A percentile compares a stretch with the other conserved stretches of the same genome.
These are phyloP conservation scores for Euwallacea similis DNA, from an alignment of 1,140 invertebrate species.

Conservation along the genomic window DNA sequence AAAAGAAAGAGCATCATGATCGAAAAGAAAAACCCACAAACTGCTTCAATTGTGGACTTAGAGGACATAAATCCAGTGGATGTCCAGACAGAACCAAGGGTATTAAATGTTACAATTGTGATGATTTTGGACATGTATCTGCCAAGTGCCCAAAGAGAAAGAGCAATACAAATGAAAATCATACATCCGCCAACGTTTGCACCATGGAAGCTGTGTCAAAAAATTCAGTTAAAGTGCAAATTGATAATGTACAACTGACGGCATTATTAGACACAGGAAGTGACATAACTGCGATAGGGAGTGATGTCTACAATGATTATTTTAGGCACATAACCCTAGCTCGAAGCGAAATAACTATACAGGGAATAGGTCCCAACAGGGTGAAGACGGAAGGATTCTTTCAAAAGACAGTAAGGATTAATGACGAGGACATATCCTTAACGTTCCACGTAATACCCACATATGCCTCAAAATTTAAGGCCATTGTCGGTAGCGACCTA, in stretches of 20 bases:
- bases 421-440: slow-evolving; percentile 21
- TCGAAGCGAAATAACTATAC: background rate
- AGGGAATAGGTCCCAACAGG: slow-evolving; percentile 21
- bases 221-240: slow-evolving; percentile 7
- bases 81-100: slow-evolving; percentile 21
- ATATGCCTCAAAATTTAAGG: slow-evolving; percentile 8
- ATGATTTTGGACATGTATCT: slow-evolving; percentile 20
- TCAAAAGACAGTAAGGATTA: slow-evolving; percentile 17
- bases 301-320: slow-evolving; percentile 7
- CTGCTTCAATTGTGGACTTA: slow-evolving; percentile 30
- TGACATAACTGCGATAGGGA: slow-evolving; percentile 23
- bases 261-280: slow-evolving; percentile 23
- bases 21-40: slow-evolving; percentile 5
- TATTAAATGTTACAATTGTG: slow-evolving; percentile 26
- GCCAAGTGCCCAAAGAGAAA: slow-evolving; percentile 4
- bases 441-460: slow-evolving; percentile 16
- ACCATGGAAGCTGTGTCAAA: background rate
- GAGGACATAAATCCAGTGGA: slow-evolving; percentile 16
- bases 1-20: background rate
- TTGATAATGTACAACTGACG: slow-evolving; percentile 1
- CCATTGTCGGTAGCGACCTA: slow-evolving; percentile 20
- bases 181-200: background rate
- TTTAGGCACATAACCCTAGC: slow-evolving; percentile 16
- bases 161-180: background rate
- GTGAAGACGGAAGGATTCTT: slow-evolving; percentile 23